phyloP scores from a whole-genome alignment of 2,888 invertebrate genomes.

The Phaedon cochleariae region DNA sequence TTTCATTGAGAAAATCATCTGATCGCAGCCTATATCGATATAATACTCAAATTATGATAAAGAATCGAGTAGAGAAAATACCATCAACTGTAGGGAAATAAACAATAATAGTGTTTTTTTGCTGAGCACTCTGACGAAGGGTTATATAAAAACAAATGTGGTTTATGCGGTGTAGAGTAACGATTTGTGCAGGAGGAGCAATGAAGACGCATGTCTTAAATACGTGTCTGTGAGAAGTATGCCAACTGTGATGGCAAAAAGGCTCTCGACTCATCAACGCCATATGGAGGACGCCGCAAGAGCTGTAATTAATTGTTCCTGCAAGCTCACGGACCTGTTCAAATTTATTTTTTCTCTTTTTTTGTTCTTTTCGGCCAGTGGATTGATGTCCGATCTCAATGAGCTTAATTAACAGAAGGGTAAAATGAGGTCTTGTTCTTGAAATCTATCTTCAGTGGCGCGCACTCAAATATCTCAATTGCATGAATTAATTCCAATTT shows the following conservation, averaged over 20 bases:
- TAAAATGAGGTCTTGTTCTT: neutral
- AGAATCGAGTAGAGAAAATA: no score
- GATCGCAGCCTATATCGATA: no score
- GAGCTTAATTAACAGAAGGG: neutral
- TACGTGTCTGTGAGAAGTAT: constrained; percentile 54
- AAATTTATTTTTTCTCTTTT: no score
- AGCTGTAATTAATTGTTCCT: constrained; percentile 50
- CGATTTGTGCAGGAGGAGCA: no score
- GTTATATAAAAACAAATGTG: no score
- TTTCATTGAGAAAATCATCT: no score
- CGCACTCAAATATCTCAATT: neutral
- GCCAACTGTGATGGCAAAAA: constrained; percentile 52
- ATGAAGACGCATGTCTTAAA: constrained; percentile 55
- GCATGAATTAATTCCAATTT: no score
- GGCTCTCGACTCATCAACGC: constrained; percentile 40
- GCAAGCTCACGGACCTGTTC: constrained; percentile 20
- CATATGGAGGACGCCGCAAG: constrained; percentile 47
- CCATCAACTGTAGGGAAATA: no score
- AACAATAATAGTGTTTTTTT: no score
- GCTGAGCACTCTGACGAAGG: no score
- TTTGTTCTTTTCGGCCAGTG: constrained; percentile 6
- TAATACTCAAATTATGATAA: no score
- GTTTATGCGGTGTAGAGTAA: no score
- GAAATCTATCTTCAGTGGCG: neutral
- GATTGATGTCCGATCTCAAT: neutral